Conservation (phyloP, 2,113 vertebrate species). For the Vidua macroura region DNA sequence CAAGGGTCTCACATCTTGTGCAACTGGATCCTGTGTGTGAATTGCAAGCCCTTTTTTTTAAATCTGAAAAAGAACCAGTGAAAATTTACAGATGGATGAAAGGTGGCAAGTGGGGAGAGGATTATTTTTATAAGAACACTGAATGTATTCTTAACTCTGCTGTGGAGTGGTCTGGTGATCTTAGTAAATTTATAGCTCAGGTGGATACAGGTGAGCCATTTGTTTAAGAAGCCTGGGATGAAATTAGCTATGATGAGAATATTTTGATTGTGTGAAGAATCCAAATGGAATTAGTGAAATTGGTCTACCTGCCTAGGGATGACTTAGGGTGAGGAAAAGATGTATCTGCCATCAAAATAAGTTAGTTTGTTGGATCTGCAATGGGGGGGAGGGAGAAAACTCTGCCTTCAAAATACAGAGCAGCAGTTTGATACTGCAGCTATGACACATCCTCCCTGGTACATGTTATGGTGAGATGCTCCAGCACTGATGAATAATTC, state of each 20-base stretch:
- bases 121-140: not conserved
- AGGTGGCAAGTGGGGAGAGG: not conserved
- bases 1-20: not conserved
- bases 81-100: not conserved
- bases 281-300: not conserved
- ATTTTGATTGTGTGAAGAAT: not conserved
- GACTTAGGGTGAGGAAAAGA: not conserved
- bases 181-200: not conserved
- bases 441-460: not conserved
- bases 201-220: not conserved
- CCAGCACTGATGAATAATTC: conserved; percentile 74
- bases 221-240: not conserved
- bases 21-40: not conserved
- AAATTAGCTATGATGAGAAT: not conserved
- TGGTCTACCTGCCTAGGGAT: not conserved
- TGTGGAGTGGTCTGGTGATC: not conserved
- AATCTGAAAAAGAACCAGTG: not conserved
- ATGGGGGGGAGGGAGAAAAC: not conserved
- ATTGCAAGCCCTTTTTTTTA: not conserved
- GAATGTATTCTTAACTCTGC: not conserved
- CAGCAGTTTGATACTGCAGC: not conserved
- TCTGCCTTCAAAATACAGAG: not conserved
- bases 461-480: conserved; percentile 21
- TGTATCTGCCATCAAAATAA: not conserved
- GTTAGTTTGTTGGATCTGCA: not conserved